Base-by-base conservation (phyloP, 2,888 invertebrate genomes). In the Tenthredo notha region DNA sequence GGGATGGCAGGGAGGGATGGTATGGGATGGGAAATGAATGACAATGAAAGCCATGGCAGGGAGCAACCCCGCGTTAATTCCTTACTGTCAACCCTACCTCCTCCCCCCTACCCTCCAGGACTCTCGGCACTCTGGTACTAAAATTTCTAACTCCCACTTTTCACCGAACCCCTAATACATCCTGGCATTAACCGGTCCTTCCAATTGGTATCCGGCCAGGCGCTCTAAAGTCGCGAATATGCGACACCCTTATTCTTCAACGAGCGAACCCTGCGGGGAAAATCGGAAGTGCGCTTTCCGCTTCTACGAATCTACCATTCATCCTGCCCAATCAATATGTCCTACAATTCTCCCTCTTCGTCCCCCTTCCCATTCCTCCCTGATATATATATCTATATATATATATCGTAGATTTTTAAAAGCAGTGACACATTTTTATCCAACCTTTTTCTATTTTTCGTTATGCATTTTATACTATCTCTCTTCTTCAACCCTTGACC, bases 141-240 rank as follows among this genome's bases (percentile, higher is more conserved):
- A 4, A 21, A 25, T 25, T 25, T 61, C 25, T 12, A 9, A 25
- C 61, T 61, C 80, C 37, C 61, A 61, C 80, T 61, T 7, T 37
- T 21, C 50, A 2, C 29, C 58, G 58, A 58, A 61, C 40, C 61
- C 82, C 82, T 83, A 83, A 83, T 83, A 83, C 47, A 83, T 83
- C 82, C 82, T 83, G 82, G 82, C 89, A 91, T 92, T 92, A 91
- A 89, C 86, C 88, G 88, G 89, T 90, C 88, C 90, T 91, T 90
- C 90, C 89, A 89, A 89, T 91, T 91, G 90, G 90, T 90, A 91
- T 92, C 91, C 92, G 92, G 89, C 91, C 91, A 91, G 90, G 90
- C 91, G 91, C 89, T 91, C 92, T 90, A 90, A 91, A 92, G 87
- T 89, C 87, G 86, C 78, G 72, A 58, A 37, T 61, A 37, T 47